Conservation (phyloP, 2,797 vertebrate genomes). For the Sebastiscus tertius region DNA sequence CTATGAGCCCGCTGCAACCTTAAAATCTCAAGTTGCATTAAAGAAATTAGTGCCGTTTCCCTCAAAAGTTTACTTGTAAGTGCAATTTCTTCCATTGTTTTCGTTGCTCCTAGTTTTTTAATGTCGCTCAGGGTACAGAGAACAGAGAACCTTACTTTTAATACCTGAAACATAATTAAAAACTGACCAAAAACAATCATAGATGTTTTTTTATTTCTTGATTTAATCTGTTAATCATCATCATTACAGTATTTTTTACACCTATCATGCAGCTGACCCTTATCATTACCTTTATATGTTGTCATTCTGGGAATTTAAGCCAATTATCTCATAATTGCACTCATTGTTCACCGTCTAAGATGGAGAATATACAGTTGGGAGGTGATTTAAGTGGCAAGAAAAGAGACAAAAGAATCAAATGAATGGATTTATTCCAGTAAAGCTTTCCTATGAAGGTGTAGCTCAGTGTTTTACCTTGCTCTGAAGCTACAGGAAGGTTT, state of each 20-base stretch:
- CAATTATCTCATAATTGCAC: background rate
- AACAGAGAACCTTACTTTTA: background rate
- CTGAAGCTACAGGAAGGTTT: too few relatives aligned
- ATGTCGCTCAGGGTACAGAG: too few relatives aligned
- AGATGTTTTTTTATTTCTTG: background rate
- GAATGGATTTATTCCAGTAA: conserved; percentile 5
- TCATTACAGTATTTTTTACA: background rate
- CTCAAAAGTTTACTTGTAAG: too few relatives aligned
- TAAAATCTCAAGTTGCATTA: too few relatives aligned
- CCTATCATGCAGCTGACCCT: background rate
- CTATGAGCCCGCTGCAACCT: background rate
- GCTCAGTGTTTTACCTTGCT: conserved; percentile 19
- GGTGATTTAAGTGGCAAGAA: background rate
- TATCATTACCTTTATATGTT: background rate
- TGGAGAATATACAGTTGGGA: background rate
- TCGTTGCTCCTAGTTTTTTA: too few relatives aligned
- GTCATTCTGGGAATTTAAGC: background rate
- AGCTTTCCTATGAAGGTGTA: conserved; percentile 71
- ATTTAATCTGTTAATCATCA: background rate
- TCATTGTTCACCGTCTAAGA: background rate
- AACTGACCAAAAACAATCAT: background rate
- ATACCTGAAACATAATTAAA: background rate
- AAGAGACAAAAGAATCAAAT: background rate
- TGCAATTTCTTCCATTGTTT: too few relatives aligned
- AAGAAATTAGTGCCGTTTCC: too few relatives aligned